These are phyloP conservation scores for Limnephilus lunatus DNA, from an alignment of 2,888 invertebrate genomes.

Conservation along the genomic window DNA sequence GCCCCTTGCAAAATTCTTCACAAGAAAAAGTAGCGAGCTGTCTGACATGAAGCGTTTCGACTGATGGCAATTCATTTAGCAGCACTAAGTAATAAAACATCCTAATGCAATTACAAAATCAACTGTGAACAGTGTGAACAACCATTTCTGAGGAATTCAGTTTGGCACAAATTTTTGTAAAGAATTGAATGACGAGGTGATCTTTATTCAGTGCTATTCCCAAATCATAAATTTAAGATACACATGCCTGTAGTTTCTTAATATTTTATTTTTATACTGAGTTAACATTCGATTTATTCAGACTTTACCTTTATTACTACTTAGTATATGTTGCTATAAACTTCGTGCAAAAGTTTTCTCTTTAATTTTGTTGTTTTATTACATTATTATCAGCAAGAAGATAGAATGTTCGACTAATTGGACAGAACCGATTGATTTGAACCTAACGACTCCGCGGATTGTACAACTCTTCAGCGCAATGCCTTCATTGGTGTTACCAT, in stretches of 20 bases:
- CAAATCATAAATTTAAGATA: not conserved
- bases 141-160: not conserved
- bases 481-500: not conserved
- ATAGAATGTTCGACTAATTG: not conserved
- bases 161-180: not conserved
- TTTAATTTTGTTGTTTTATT: not conserved
- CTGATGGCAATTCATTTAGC: conserved; percentile 51
- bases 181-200: not conserved
- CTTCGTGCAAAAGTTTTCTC: not conserved
- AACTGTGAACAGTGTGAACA: not conserved
- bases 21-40: conserved; percentile 54
- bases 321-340: not conserved
- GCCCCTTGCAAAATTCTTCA: conserved; percentile 57
- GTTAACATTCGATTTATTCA: not conserved
- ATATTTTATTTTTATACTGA: not conserved
- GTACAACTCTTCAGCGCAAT: not conserved
- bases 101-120: not conserved
- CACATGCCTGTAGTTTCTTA: not conserved
- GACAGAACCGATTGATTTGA: not conserved
- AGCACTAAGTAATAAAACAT: conserved; percentile 23
- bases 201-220: not conserved
- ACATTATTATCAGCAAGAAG: not conserved
- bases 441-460: not conserved
- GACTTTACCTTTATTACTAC: not conserved
- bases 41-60: conserved; percentile 46